These are phyloP conservation scores for Macrophya alboannulata DNA, from an alignment of 2,888 invertebrate genomes.

Conservation along the genomic window DNA sequence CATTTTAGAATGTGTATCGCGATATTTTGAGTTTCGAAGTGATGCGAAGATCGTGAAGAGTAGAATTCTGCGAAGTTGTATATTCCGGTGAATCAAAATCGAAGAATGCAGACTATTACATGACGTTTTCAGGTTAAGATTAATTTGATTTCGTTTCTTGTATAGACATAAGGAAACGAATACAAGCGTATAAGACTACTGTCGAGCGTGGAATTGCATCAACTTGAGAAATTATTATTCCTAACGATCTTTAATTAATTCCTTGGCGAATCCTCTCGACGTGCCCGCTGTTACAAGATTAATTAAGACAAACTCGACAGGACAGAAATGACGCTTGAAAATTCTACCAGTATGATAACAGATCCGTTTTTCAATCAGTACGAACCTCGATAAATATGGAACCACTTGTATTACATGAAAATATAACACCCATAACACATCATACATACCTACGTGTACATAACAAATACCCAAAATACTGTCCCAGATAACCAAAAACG, in stretches of 20 bases:
- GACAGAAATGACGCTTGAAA: constrained; percentile 12
- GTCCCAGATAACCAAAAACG: neutral
- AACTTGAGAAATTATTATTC: constrained; percentile 33
- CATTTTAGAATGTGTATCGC: too few species aligned
- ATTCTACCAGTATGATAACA: neutral
- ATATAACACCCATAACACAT: too few species aligned
- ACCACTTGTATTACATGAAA: neutral
- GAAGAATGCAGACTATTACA: neutral
- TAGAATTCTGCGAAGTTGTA: neutral
- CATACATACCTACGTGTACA: neutral
- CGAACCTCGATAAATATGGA: constrained; percentile 2
- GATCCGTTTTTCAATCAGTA: neutral
- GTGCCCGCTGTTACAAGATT: constrained; percentile 35
- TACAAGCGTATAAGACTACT: neutral
- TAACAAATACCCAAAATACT: neutral
- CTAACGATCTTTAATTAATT: constrained; percentile 43
- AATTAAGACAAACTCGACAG: constrained; percentile 45
- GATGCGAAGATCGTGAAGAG: neutral
- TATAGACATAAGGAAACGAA: neutral
- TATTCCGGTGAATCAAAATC: neutral
- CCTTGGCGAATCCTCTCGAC: constrained; percentile 41
- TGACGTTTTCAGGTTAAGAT: neutral
- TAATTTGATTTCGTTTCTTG: neutral
- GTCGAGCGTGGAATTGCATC: neutral
- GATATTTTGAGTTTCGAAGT: neutral